Conservation (phyloP, 2,888 invertebrate species). For the Mythimna lalbum region DNA sequence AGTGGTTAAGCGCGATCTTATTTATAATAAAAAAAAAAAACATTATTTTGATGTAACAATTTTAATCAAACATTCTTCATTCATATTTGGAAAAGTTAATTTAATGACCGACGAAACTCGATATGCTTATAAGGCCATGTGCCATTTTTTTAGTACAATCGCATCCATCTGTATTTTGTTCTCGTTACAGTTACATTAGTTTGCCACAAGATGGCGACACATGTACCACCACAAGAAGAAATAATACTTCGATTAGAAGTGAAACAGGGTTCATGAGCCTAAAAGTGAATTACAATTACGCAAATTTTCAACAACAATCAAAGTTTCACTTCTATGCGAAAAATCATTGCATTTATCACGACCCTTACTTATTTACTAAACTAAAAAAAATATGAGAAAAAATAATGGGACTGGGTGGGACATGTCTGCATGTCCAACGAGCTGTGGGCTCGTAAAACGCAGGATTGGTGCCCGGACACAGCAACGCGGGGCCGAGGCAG, state of each 20-base stretch:
- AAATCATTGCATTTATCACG: background rate
- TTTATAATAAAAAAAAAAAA: background rate
- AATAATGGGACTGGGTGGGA: too few species aligned
- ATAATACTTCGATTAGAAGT: background rate
- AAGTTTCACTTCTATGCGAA: background rate
- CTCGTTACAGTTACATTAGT: conserved; percentile 2
- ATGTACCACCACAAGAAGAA: background rate
- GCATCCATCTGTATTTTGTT: conserved; percentile 12
- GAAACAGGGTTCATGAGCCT: background rate
- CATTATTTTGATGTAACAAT: background rate
- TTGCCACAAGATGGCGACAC: conserved; percentile 6
- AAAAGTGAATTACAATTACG: background rate
- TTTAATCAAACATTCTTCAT: background rate
- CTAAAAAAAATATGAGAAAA: too few species aligned
- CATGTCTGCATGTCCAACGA: too few species aligned
- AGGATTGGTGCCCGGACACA: too few species aligned
- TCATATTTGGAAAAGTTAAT: background rate
- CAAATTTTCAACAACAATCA: background rate
- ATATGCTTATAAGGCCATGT: conserved; percentile 37
- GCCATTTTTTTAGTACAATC: conserved; percentile 7
- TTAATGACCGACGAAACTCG: conserved; percentile 22
- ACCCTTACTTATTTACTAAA: background rate
- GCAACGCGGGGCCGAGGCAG: too few species aligned
- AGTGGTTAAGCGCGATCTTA: background rate
- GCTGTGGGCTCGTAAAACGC: too few species aligned